These are phyloP conservation scores for Remorina albescens DNA, from an alignment of 2,797 vertebrate genomes.

Conservation along the genomic window DNA sequence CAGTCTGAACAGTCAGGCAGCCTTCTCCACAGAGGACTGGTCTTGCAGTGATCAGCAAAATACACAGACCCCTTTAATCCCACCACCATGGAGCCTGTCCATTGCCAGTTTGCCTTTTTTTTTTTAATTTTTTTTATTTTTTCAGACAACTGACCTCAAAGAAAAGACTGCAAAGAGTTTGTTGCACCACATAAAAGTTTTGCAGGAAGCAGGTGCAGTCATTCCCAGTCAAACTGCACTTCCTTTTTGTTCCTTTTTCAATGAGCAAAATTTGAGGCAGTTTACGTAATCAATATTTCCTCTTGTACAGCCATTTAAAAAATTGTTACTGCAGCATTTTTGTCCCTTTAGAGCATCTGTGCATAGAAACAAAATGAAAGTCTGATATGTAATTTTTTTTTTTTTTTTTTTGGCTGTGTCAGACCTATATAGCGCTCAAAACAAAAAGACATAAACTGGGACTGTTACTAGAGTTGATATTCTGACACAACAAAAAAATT, in stretches of 20 bases:
- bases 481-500: not conserved
- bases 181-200: constrained; percentile 40
- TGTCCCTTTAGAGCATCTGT: not conserved
- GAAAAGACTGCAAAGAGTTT: constrained; percentile 57
- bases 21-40: constrained; percentile 71
- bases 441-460: not conserved
- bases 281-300: constrained; percentile 13
- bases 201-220: constrained; percentile 27
- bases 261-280: constrained; percentile 3
- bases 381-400: no score
- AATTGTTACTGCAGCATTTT: not conserved
- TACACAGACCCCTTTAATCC: constrained; percentile 82
- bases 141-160: constrained; percentile 53
- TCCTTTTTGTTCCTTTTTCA: constrained; percentile 25
- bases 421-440: not conserved
- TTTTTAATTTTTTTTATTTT: constrained; percentile 46
- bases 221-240: constrained; percentile 8
- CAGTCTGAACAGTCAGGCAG: constrained; percentile 75
- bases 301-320: constrained; percentile 5
- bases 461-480: no score
- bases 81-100: constrained; percentile 61
- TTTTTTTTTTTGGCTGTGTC: no score
- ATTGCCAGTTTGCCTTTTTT: constrained; percentile 54
- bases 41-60: constrained; percentile 85
- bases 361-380: not conserved